Conservation (phyloP, 2,113 vertebrate species). For the Motacilla tschutschensis region DNA sequence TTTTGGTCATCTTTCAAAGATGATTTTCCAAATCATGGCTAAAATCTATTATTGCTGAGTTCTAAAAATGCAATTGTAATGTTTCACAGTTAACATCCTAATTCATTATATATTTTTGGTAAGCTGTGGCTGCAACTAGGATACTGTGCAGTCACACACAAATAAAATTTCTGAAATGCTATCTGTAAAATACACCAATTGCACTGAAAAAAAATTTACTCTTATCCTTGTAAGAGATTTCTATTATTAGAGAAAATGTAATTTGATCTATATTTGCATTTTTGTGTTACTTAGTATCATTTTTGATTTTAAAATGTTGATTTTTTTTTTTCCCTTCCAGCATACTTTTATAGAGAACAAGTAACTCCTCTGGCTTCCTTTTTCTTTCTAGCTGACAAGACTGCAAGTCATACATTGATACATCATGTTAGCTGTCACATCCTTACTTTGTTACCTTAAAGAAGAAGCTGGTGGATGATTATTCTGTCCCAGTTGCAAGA, state of each 20-base stretch:
- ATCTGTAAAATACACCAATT: neutral
- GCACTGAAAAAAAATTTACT: neutral
- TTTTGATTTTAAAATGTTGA: neutral
- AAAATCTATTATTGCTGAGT: neutral
- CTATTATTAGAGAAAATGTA: neutral
- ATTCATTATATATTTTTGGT: neutral
- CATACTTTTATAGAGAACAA: neutral
- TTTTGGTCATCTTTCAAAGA: neutral
- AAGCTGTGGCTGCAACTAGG: neutral
- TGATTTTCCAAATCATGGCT: neutral
- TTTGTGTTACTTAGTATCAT: neutral
- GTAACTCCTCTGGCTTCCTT: neutral
- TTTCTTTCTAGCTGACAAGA: neutral
- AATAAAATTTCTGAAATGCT: neutral
- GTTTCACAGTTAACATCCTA: neutral
- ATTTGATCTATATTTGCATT: neutral
- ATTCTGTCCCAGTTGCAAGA: constrained; percentile 1
- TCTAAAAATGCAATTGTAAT: neutral
- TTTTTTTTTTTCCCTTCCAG: neutral
- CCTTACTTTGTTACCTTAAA: neutral
- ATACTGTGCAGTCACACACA: neutral
- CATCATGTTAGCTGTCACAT: neutral
- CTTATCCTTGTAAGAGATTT: neutral
- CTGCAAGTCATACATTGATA: neutral
- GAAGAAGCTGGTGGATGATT: neutral